Evolutionary conservation across 2,797 vertebrate species (phyloP), one percentile per base, ranked within the genome.

Genomic region (Petrocephalus schoutedeni): DNA sequence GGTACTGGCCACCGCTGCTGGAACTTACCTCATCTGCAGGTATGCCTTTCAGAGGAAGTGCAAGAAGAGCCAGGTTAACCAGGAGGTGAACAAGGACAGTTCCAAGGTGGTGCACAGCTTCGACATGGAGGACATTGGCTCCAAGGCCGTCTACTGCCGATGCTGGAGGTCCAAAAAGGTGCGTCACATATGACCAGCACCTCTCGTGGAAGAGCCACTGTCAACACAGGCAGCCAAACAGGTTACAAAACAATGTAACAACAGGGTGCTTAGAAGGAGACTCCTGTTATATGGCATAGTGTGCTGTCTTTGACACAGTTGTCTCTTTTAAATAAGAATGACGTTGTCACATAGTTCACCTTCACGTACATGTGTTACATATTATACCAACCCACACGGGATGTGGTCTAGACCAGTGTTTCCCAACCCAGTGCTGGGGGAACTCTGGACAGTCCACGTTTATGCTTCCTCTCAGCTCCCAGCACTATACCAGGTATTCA

Each of bases 111-210:
- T 96, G 85, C 95, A 96, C 94, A 95, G 93, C 93, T 95, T 95
- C 0, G 95, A 96, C 91, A 93, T 96, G 86, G 96, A 96, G 90
- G 96, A 96, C 91, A 94, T 96, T 1, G 93, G 92, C 88, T 92
- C 92, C 90, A 96, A 96, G 91, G 95, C 94, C 0, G 94, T 95
- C 64, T 96, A 95, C 94, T 96, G 96, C 89, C 95, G 96, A 91
- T 96, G 96, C 92, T 96, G 96, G 96, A 96, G 94, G 91, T 96
- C 96, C 53, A 95, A 95, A 89, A 96, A 96, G 94, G 95, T 95
- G 71, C 67, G 92, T 41, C 14, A 71, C 12, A 2, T 41, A 10
- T 80, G 36, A 45, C 74, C 49, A 14, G 36, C 32, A 14, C 53
- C n/a, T 21, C 32, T 41, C 36, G 19, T 41, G 23, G 61, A 67